Conservation (phyloP, 2,797 vertebrate genomes). For the Poecilia picta region DNA sequence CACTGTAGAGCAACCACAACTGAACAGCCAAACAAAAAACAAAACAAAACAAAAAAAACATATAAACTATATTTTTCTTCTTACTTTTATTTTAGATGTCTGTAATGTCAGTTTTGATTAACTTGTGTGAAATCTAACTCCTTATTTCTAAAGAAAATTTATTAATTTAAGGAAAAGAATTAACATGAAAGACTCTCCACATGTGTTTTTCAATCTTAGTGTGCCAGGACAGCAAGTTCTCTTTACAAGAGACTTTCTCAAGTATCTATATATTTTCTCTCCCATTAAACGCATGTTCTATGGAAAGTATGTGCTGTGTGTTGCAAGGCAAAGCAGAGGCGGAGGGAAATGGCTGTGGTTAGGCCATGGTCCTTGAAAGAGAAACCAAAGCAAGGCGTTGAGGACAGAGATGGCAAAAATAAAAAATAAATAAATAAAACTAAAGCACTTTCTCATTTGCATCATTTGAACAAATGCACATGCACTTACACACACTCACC, state of each 20-base stretch:
- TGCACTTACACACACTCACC: conserved; percentile 25
- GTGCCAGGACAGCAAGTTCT: conserved; percentile 46
- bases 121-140: not conserved
- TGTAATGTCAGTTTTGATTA: not conserved
- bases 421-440: conserved; percentile 32
- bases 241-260: conserved; percentile 68
- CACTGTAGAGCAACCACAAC: not conserved
- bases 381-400: conserved; percentile 49
- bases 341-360: conserved; percentile 79
- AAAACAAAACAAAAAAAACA: not conserved
- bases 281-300: conserved; percentile 73
- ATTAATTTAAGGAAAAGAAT: conserved; percentile 29
- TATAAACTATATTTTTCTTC: not conserved
- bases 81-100: not conserved
- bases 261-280: conserved; percentile 73
- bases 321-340: conserved; percentile 70
- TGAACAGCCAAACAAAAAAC: not conserved
- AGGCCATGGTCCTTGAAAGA: conserved; percentile 74
- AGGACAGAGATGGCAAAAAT: conserved; percentile 29
- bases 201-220: conserved; percentile 56
- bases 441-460: conserved; percentile 47
- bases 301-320: conserved; percentile 79
- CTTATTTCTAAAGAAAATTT: not conserved
- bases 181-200: conserved; percentile 41
- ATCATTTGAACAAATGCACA: conserved; percentile 33